Conservation (phyloP, 1,140 invertebrate species). For the Heliconius hewitsoni region DNA sequence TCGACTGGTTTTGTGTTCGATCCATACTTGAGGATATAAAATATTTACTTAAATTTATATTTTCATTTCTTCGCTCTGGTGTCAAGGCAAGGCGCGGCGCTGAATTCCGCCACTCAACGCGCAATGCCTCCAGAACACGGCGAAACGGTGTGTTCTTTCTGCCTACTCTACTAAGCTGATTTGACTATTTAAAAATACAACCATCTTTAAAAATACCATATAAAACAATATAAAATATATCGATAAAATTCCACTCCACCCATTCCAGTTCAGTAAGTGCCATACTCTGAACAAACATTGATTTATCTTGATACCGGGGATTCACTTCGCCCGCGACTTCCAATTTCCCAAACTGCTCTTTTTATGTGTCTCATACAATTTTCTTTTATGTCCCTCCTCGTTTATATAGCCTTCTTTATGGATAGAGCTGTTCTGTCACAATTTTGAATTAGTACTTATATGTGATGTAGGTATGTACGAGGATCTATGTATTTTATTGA, state of each 20-base stretch:
- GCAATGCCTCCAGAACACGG: no score
- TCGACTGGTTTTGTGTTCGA: no score
- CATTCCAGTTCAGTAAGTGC: constrained; percentile 48
- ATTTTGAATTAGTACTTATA: constrained; percentile 21
- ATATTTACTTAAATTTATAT: no score
- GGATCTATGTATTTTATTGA: no score
- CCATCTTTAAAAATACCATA: neutral
- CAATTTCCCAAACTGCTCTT: constrained; percentile 72
- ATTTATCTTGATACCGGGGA: constrained; percentile 78
- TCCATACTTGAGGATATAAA: no score
- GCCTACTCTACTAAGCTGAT: no score
- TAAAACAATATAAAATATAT: neutral
- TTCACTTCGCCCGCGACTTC: constrained; percentile 68
- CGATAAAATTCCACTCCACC: constrained; percentile 25
- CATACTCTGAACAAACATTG: constrained; percentile 72
- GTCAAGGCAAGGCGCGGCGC: no score
- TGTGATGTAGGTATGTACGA: neutral
- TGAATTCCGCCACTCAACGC: no score
- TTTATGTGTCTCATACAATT: constrained; percentile 77
- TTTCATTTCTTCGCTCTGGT: no score
- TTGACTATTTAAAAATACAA: no score
- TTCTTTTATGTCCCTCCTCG: constrained; percentile 65
- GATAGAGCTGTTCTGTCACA: constrained; percentile 19
- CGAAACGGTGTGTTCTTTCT: no score
- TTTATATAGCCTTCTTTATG: constrained; percentile 48